A percentile compares a stretch with the other conserved stretches of the same genome.
These are phyloP conservation scores for Bombus cullumanus DNA, from an alignment of 1,140 invertebrate genomes.

Conservation along the genomic window DNA sequence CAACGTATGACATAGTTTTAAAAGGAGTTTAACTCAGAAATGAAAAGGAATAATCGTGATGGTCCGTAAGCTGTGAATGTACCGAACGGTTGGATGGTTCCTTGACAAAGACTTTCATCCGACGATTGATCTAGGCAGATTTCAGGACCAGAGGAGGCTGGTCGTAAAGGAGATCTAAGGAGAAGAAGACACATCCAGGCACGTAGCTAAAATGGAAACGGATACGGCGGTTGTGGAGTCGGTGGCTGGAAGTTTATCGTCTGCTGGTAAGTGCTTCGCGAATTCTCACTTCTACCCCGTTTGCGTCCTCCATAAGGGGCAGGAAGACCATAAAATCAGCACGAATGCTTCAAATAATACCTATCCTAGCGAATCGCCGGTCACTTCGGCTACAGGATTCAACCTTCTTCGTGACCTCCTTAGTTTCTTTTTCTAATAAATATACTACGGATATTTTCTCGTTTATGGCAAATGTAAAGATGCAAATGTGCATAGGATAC, in stretches of 20 bases:
- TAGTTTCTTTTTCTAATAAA: not conserved
- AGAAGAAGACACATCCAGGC: constrained; percentile 53
- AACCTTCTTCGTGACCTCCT: not conserved
- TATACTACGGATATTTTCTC: not conserved
- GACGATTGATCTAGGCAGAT: constrained; percentile 44
- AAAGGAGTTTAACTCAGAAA: too few species aligned
- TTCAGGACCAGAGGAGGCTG: constrained; percentile 24
- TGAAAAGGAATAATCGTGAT: not conserved
- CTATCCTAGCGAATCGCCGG: not conserved
- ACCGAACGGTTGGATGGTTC: not conserved
- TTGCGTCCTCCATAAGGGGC: constrained; percentile 17
- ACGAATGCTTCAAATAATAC: constrained; percentile 62
- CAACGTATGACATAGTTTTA: too few species aligned
- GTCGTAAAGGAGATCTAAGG: constrained; percentile 62
- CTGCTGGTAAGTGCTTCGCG: constrained; percentile 73
- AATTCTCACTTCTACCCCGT: constrained; percentile 64
- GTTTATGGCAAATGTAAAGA: not conserved
- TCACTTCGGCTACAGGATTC: not conserved
- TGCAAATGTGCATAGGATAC: too few species aligned
- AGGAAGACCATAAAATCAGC: constrained; percentile 66
- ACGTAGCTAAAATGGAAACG: constrained; percentile 71
- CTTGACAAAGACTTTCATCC: constrained; percentile 19
- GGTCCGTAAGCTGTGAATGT: too few species aligned
- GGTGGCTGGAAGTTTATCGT: constrained; percentile 72
- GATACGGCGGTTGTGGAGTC: constrained; percentile 55